A percentile compares a stretch with the other conserved stretches of the same genome.
Conservation (phyloP, 2,888 invertebrate genomes). For the Ptilodon capucinus region DNA sequence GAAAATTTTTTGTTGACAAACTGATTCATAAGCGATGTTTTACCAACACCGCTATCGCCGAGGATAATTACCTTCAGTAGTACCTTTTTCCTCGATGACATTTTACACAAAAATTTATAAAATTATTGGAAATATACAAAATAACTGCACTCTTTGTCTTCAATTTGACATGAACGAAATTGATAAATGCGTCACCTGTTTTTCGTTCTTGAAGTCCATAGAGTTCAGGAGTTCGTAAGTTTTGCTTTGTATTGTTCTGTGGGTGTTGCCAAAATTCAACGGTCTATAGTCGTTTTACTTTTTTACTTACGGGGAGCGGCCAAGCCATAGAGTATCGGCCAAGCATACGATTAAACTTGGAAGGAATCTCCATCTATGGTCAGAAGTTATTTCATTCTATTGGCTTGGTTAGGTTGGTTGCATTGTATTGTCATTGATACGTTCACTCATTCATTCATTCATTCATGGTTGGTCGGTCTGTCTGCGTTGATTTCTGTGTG, state of each 20-base stretch:
- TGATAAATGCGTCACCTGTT: slow-evolving; percentile 81
- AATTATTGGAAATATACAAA: slow-evolving; percentile 62
- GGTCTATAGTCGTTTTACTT: background rate
- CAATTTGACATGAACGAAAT: slow-evolving; percentile 73
- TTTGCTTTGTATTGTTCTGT: too few species aligned
- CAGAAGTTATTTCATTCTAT: background rate
- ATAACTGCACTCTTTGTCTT: slow-evolving; percentile 76
- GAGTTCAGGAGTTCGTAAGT: background rate
- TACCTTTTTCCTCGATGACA: slow-evolving; percentile 97
- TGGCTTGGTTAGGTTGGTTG: background rate
- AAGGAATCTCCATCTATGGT: too few species aligned
- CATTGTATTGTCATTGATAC: slow-evolving; percentile 8
- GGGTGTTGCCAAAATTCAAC: too few species aligned
- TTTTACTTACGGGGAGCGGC: too few species aligned
- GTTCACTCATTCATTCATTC: slow-evolving; percentile 13
- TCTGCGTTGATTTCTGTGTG: slow-evolving; percentile 62
- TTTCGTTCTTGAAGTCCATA: slow-evolving; percentile 24
- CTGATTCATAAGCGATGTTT: slow-evolving; percentile 99
- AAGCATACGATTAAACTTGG: too few species aligned
- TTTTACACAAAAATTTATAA: slow-evolving; percentile 77
- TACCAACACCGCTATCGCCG: slow-evolving; percentile 99
- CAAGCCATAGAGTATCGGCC: too few species aligned
- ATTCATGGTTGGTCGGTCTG: slow-evolving; percentile 36
- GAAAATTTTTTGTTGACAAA: slow-evolving; percentile 99
- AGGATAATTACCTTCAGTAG: slow-evolving; percentile 98